A percentile compares a stretch with the other conserved stretches of the same genome.
phyloP scores from a whole-genome alignment of 2,113 vertebrate genomes.

The Spea bombifrons region DNA sequence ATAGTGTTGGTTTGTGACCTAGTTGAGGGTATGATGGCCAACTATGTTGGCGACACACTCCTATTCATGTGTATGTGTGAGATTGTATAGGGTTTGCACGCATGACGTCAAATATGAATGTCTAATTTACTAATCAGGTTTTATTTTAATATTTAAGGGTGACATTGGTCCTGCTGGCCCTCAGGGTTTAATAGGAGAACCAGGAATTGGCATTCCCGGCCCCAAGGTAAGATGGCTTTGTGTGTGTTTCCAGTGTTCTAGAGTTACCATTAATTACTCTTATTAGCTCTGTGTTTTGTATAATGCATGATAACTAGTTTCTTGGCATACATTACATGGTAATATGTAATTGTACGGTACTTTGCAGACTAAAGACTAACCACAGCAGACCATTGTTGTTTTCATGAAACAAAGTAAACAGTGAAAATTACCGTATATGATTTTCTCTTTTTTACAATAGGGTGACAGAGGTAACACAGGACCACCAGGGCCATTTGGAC shows the following conservation, averaged over 20 bases:
- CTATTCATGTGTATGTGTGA: not conserved
- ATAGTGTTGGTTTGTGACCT: no score
- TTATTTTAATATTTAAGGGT: slow-evolving; percentile 67
- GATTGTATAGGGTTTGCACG: no score
- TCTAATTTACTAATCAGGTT: not conserved
- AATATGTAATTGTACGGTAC: no score
- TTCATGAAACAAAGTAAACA: not conserved
- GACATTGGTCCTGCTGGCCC: slow-evolving; percentile 75
- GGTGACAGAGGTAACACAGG: slow-evolving; percentile 78
- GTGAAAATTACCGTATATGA: not conserved
- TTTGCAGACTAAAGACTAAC: no score
- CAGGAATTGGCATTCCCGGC: slow-evolving; percentile 81
- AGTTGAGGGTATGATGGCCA: no score
- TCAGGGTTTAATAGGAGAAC: slow-evolving; percentile 77
- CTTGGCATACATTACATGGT: no score
- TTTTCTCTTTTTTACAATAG: slow-evolving; percentile 57
- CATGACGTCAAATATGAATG: no score
- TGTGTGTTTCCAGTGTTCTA: not conserved
- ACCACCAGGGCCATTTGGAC: slow-evolving; percentile 71
- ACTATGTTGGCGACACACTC: not conserved
- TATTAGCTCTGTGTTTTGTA: no score
- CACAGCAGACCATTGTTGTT: not conserved
- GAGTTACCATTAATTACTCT: not conserved
- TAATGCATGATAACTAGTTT: no score
- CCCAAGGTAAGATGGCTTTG: slow-evolving; percentile 70